These are phyloP conservation scores for Cryptosula pallasiana DNA, from an alignment of 2,888 invertebrate species.

Conservation along the genomic window DNA sequence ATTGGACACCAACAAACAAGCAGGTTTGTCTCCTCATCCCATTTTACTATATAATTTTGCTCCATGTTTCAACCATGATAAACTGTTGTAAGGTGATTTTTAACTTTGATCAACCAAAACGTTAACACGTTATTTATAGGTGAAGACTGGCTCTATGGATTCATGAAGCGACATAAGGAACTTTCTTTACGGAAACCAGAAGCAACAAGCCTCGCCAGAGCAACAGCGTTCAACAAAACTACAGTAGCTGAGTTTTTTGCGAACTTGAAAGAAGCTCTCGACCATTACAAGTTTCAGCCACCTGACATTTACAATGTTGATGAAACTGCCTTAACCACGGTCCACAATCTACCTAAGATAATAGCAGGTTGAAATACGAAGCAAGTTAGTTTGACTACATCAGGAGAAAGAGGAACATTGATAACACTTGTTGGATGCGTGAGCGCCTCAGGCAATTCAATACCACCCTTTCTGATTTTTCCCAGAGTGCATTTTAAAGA, in stretches of 20 bases:
- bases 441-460: conserved; percentile 23
- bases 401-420: conserved; percentile 23
- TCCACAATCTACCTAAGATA: conserved; percentile 25
- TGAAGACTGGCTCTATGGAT: conserved; percentile 30
- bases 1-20: background rate
- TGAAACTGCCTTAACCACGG: conserved; percentile 25
- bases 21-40: too few relatives aligned
- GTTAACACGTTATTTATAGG: too few relatives aligned
- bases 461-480: conserved; percentile 26
- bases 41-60: too few relatives aligned
- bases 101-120: too few relatives aligned
- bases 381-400: conserved; percentile 24
- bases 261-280: conserved; percentile 28
- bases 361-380: conserved; percentile 17
- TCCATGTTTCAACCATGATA: too few relatives aligned
- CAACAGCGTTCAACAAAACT: conserved; percentile 29
- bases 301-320: conserved; percentile 26
- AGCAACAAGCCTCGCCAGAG: conserved; percentile 30
- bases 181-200: conserved; percentile 30
- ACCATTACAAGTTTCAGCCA: conserved; percentile 26
- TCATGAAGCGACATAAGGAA: conserved; percentile 27
- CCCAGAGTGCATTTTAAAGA: conserved; percentile 27
- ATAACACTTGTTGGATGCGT: conserved; percentile 24
- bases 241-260: conserved; percentile 28
- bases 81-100: too few relatives aligned